phyloP scores from a whole-genome alignment of 2,888 invertebrate species.

The Diarsia brunnea region DNA sequence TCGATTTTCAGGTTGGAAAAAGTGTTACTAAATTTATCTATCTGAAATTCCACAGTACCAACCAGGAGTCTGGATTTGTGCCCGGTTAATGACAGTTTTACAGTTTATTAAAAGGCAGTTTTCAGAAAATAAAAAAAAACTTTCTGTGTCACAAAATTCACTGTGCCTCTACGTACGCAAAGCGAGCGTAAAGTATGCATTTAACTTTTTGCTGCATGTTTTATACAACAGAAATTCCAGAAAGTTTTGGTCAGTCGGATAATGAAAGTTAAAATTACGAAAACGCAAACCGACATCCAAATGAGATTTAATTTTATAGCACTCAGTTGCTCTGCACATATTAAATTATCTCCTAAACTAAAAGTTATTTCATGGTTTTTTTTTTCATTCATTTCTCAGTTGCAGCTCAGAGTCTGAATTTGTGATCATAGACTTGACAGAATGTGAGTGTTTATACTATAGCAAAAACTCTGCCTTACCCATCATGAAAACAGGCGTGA shows the following conservation, averaged over 20 bases:
- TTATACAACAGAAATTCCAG: constrained; percentile 16
- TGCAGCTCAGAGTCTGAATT: background rate
- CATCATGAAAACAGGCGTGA: background rate
- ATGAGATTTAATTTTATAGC: constrained; percentile 54
- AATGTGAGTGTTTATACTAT: too few species aligned
- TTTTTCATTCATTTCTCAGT: background rate
- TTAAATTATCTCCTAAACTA: constrained; percentile 40
- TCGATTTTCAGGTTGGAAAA: background rate
- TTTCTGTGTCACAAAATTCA: background rate
- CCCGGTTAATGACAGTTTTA: background rate
- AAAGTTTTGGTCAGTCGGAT: constrained; percentile 31
- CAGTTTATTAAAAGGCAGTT: background rate
- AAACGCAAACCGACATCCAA: constrained; percentile 43
- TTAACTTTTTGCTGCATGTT: constrained; percentile 20
- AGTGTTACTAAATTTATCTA: background rate
- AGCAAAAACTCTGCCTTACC: background rate
- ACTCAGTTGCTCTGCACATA: constrained; percentile 25
- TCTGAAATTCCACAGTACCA: background rate
- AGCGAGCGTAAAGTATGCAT: background rate
- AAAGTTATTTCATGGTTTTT: constrained; percentile 16
- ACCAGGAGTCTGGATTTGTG: background rate
- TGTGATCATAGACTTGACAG: background rate
- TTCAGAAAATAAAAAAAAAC: background rate
- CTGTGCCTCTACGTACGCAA: too few species aligned
- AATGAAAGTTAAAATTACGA: constrained; percentile 51